These are phyloP conservation scores for Varroa destructor DNA, from an alignment of 1,140 invertebrate species.

Conservation along the genomic window DNA sequence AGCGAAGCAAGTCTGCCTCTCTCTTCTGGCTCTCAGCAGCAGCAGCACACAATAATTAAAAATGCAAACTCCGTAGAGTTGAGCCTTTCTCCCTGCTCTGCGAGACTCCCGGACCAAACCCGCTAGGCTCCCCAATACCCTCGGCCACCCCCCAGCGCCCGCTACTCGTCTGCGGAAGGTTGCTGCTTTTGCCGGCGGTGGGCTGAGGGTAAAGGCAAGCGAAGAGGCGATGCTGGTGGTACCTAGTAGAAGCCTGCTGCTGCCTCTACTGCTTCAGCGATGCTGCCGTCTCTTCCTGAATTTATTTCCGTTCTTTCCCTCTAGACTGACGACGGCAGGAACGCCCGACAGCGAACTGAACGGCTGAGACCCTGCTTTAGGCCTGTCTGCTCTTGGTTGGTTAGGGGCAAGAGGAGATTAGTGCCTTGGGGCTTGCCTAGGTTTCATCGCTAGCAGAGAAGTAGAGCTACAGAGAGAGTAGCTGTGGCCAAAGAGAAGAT, in stretches of 20 bases:
- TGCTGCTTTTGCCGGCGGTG: too few relatives aligned
- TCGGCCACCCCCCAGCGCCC: too few relatives aligned
- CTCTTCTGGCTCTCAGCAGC: slow-evolving; percentile 23
- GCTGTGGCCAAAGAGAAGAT: too few relatives aligned
- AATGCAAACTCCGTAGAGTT: slow-evolving; percentile 29
- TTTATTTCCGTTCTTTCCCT: slow-evolving; percentile 25
- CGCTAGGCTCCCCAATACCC: too few relatives aligned
- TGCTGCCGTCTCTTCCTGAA: slow-evolving; percentile 13
- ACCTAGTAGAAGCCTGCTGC: neutral
- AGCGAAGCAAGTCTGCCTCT: neutral
- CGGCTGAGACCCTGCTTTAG: too few relatives aligned
- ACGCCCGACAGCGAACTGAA: too few relatives aligned
- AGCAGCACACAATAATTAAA: slow-evolving; percentile 28
- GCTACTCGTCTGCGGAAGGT: too few relatives aligned
- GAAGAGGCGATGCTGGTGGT: neutral
- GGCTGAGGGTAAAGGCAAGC: too few relatives aligned
- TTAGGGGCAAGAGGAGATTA: slow-evolving; percentile 23
- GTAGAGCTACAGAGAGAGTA: neutral
- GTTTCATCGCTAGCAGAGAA: neutral
- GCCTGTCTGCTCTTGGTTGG: too few relatives aligned
- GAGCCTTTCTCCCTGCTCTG: slow-evolving; percentile 18
- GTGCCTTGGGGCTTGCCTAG: slow-evolving; percentile 12
- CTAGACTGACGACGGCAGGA: neutral
- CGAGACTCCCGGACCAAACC: too few relatives aligned
- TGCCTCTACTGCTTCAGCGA: neutral